Percentiles rank a stretch among this genome's conserved stretches.
Conservation (phyloP, 2,797 vertebrate species). For the Novumbra hubbsi region DNA sequence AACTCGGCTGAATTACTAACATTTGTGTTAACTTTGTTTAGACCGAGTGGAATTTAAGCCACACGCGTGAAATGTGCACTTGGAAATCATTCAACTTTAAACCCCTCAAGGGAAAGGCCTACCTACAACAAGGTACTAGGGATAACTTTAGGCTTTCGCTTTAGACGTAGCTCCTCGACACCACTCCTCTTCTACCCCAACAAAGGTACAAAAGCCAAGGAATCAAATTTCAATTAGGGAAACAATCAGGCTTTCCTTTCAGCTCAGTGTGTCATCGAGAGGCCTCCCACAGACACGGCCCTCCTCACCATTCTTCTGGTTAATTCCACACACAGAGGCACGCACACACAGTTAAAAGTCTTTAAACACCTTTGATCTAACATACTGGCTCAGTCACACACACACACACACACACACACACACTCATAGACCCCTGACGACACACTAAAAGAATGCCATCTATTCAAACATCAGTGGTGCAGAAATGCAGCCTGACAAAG, state of each 20-base stretch:
- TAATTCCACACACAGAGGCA: conserved; percentile 38
- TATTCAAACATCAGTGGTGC: conserved; percentile 55
- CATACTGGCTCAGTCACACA: conserved; percentile 19
- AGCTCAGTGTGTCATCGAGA: conserved; percentile 53
- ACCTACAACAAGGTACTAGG: neutral
- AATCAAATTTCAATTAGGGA: conserved; percentile 72
- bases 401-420: conserved; percentile 17
- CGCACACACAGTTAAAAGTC: conserved; percentile 27
- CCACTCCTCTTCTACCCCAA: conserved; percentile 37
- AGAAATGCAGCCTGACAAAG: conserved; percentile 59
- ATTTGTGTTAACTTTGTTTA: neutral
- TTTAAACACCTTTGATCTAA: conserved; percentile 41
- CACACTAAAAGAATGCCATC: conserved; percentile 61
- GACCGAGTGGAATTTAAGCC: neutral
- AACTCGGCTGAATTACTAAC: neutral
- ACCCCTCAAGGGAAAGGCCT: neutral
- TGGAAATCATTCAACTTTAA: neutral
- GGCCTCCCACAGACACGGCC: conserved; percentile 40
- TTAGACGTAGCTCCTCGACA: conserved; percentile 21
- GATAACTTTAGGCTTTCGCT: neutral
- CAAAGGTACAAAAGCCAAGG: conserved; percentile 49
- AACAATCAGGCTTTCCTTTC: conserved; percentile 68
- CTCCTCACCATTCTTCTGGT: conserved; percentile 43
- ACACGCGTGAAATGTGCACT: neutral
- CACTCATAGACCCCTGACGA: conserved; percentile 40